These are phyloP conservation scores for Dysmachus trigonus DNA, from an alignment of 2,888 invertebrate genomes.

Conservation along the genomic window DNA sequence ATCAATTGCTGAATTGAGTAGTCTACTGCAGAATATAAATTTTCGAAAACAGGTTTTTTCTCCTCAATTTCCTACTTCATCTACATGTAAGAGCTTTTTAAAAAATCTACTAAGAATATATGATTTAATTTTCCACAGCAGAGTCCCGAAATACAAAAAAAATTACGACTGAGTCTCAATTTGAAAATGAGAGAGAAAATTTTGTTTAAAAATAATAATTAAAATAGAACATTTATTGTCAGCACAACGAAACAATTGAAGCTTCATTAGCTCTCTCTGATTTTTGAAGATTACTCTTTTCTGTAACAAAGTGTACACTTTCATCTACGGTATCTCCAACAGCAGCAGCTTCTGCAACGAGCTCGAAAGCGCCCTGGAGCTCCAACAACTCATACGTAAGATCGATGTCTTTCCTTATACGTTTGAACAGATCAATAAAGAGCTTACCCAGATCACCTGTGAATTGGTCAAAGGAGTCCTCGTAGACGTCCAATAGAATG, in stretches of 20 bases:
- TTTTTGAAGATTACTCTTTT: constrained; percentile 54
- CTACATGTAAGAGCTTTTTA: not conserved
- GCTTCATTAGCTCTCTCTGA: constrained; percentile 57
- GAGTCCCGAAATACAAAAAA: not conserved
- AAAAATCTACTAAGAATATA: not conserved
- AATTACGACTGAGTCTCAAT: not conserved
- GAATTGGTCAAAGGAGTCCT: constrained; percentile 70
- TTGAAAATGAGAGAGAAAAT: not conserved
- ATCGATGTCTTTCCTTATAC: constrained; percentile 74
- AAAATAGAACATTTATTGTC: not conserved
- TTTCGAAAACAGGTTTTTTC: too few species aligned
- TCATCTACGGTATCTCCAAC: constrained; percentile 60
- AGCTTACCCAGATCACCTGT: constrained; percentile 71
- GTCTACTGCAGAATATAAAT: too few species aligned
- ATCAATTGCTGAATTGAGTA: too few species aligned
- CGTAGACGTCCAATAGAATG: constrained; percentile 79
- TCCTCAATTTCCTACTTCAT: not conserved
- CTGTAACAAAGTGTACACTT: constrained; percentile 51
- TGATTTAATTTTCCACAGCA: not conserved
- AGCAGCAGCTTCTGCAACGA: constrained; percentile 72
- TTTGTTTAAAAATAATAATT: not conserved
- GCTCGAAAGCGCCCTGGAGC: constrained; percentile 75
- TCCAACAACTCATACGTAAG: constrained; percentile 72
- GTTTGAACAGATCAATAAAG: constrained; percentile 70
- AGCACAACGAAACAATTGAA: constrained; percentile 50